Evolutionary conservation across 2,113 vertebrate species (phyloP).

Genomic region (Crypturellus undulatus): DNA sequence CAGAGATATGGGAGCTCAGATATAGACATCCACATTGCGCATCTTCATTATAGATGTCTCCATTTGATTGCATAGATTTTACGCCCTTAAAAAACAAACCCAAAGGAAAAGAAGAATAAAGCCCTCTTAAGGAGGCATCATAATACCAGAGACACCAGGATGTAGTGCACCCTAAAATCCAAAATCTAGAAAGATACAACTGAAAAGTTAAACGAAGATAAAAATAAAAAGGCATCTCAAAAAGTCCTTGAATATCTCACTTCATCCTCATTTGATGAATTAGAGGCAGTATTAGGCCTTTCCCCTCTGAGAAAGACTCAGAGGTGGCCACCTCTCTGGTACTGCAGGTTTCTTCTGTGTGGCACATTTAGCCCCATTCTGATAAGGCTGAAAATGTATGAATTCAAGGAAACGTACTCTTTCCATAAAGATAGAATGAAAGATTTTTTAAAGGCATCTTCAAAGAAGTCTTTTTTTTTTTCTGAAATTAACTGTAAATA

Average conservation of each 20-base stretch:
- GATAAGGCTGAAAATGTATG: background rate
- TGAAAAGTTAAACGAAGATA: background rate
- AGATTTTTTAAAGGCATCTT: fast-evolving
- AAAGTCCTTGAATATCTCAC: background rate
- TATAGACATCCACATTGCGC: background rate
- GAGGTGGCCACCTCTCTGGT: background rate
- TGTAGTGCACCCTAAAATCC: background rate
- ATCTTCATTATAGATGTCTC: background rate
- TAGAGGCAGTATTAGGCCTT: background rate
- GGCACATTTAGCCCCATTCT: background rate
- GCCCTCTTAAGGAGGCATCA: background rate
- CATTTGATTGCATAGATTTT: background rate
- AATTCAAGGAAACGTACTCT: background rate
- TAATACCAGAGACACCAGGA: background rate
- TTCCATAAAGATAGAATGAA: background rate
- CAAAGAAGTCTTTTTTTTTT: background rate
- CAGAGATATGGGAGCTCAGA: background rate
- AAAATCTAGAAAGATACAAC: background rate
- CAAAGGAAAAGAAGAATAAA: background rate
- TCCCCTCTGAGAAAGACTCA: background rate
- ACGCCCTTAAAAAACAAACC: background rate
- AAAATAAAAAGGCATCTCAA: background rate
- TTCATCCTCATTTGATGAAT: background rate
- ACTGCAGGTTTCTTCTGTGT: background rate
- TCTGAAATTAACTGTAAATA: background rate